Conservation (phyloP, 2,888 invertebrate genomes). For the Philhelius pedissequus region DNA sequence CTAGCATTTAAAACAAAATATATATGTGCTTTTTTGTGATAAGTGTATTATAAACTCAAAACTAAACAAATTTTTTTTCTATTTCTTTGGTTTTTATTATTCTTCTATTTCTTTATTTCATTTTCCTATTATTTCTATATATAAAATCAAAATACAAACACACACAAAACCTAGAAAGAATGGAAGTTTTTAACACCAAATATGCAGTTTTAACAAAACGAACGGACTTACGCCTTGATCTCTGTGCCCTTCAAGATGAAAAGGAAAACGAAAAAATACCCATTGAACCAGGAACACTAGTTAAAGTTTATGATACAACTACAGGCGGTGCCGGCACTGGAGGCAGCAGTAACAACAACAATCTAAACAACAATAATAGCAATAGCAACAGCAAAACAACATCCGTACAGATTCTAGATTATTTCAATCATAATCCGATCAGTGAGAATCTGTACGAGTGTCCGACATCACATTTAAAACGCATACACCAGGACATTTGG, state of each 20-base stretch:
- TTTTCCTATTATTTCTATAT: conserved; percentile 48
- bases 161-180: conserved; percentile 29
- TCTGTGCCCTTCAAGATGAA: conserved; percentile 54
- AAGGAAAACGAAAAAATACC: conserved; percentile 56
- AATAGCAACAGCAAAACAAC: conserved; percentile 66
- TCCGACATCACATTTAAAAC: conserved; percentile 69
- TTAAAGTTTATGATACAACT: conserved; percentile 70
- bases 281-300: conserved; percentile 70
- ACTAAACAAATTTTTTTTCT: neutral
- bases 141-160: neutral
- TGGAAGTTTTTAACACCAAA: conserved; percentile 59
- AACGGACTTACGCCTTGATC: conserved; percentile 56
- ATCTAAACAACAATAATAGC: conserved; percentile 31
- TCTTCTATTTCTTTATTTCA: conserved; percentile 36
- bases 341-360: conserved; percentile 36
- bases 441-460: conserved; percentile 74
- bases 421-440: conserved; percentile 70
- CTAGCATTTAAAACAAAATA: neutral
- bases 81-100: conserved; percentile 27
- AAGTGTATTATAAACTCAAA: conserved; percentile 27
- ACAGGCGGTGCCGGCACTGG: neutral
- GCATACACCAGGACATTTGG: conserved; percentile 78
- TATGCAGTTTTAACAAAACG: conserved; percentile 63
- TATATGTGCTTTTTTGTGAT: conserved; percentile 18
- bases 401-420: conserved; percentile 73